Base-by-base conservation (phyloP, 1,140 invertebrate species). In the Amyelois transitella region DNA sequence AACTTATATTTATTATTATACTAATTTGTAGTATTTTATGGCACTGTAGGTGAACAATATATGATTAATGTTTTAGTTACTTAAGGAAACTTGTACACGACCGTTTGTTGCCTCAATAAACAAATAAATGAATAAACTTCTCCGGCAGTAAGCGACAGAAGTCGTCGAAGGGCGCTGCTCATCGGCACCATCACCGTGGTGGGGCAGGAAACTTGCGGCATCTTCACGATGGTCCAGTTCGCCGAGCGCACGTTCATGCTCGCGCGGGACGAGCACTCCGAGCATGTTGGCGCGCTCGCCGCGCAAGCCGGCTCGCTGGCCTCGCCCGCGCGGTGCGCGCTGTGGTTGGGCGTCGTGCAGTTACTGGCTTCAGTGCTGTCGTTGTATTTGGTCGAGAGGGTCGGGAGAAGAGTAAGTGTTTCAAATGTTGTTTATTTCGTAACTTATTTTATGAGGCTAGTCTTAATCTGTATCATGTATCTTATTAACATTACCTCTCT, bases 201-300 rank as follows among this genome's bases (percentile, higher is more conserved):
- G 47, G 79, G 79, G 1, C 79, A 82, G 53, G 79, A 82, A 55
- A 51, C 58, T 45, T 77, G 79, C 59, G 79, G 79, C 17, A 61
- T 82, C 44, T 66, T 80, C 6, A 72, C 79, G 20, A 63, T 82
- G 24, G 52, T 78, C 58, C 77, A 82, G 62, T 82, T 75, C 60
- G 77, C 79, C 1, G 79, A 82, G 56, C 73, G 70, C 1, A 62
- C 77, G 18, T 80, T 82, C 57, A 54, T 69, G 18, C 53, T 81
- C 6, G 70, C 75, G 0, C 53, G 68, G 1, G 68, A 67, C 19
- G 44, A 50, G 8, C 18, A 51, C 10, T 10, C 14, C 21, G 28
- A n/a, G 32, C 43, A n/a, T 43, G 51, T 22, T 25, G 24, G 43
- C 44, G 28, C 12, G 54, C 51, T n/a, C n/a, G n/a, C n/a, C n/a